Evolutionary conservation across 2,797 vertebrate species (phyloP).

Genomic region (Pangasius mekongensis): DNA sequence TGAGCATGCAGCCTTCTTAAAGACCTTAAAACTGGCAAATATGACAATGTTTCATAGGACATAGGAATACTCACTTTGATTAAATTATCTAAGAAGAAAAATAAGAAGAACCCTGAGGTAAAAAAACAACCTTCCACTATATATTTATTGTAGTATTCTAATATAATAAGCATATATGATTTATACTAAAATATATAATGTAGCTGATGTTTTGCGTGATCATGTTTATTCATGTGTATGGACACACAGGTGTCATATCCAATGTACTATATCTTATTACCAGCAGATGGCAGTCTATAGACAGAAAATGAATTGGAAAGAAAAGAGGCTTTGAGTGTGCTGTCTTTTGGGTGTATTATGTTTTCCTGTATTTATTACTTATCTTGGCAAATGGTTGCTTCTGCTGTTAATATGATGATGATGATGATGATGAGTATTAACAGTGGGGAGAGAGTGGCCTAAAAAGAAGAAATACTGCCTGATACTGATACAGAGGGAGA

Average conservation of each 20-base stretch:
- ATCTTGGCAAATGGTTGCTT: background rate
- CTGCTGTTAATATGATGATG: background rate
- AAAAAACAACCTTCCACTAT: background rate
- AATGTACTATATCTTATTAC: slow-evolving; percentile 32
- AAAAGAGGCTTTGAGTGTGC: background rate
- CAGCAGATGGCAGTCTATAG: slow-evolving; percentile 67
- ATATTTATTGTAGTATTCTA: background rate
- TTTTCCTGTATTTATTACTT: slow-evolving; percentile 9
- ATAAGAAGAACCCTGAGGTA: background rate
- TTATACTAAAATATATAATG: background rate
- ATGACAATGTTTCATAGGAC: background rate
- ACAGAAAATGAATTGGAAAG: slow-evolving; percentile 30
- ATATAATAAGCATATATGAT: background rate
- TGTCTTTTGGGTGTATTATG: background rate
- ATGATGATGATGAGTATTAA: background rate
- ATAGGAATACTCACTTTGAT: background rate
- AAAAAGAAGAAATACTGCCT: background rate
- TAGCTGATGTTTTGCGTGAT: background rate
- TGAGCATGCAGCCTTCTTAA: slow-evolving; percentile 24
- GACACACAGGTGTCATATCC: background rate
- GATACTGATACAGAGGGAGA: background rate
- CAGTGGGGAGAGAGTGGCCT: background rate
- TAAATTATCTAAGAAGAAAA: background rate
- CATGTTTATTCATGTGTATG: background rate
- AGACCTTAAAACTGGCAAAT: slow-evolving; percentile 10